phyloP scores from a whole-genome alignment of 1,140 invertebrate genomes.

The Archegozetes longisetosus region DNA sequence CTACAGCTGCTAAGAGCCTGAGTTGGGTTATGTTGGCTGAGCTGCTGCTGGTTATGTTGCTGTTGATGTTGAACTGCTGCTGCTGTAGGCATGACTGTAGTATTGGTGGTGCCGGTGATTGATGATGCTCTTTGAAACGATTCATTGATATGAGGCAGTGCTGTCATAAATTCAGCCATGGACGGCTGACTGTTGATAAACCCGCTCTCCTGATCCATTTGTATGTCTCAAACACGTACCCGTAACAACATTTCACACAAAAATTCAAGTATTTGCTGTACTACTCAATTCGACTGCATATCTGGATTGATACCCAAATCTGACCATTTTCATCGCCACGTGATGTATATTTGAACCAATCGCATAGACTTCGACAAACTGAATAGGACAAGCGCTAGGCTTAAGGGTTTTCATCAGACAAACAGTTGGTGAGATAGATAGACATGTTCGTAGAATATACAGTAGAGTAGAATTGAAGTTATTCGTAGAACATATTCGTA shows the following conservation, averaged over 20 bases:
- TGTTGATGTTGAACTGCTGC: constrained; percentile 23
- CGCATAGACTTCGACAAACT: constrained; percentile 6
- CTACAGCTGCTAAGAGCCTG: background rate
- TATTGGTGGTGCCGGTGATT: constrained; percentile 33
- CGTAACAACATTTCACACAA: background rate
- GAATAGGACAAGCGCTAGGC: background rate
- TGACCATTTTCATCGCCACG: constrained; percentile 24
- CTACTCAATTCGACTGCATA: constrained; percentile 10
- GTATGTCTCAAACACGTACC: background rate
- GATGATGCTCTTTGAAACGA: constrained; percentile 23
- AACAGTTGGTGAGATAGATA: too few species aligned
- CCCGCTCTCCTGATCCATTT: constrained; percentile 47
- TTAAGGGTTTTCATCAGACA: too few species aligned
- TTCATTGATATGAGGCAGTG: constrained; percentile 29
- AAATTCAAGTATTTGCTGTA: background rate
- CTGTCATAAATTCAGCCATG: constrained; percentile 77
- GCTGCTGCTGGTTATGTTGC: constrained; percentile 28
- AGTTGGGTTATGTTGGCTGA: background rate
- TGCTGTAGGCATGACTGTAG: constrained; percentile 25
- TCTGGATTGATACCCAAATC: constrained; percentile 22
- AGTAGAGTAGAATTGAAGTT: background rate
- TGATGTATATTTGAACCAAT: constrained; percentile 21
- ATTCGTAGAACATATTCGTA: background rate
- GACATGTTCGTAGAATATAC: too few species aligned
- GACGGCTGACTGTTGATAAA: constrained; percentile 82